Base-by-base conservation (phyloP, 2,113 vertebrate species). In the Danio rerio region DNA sequence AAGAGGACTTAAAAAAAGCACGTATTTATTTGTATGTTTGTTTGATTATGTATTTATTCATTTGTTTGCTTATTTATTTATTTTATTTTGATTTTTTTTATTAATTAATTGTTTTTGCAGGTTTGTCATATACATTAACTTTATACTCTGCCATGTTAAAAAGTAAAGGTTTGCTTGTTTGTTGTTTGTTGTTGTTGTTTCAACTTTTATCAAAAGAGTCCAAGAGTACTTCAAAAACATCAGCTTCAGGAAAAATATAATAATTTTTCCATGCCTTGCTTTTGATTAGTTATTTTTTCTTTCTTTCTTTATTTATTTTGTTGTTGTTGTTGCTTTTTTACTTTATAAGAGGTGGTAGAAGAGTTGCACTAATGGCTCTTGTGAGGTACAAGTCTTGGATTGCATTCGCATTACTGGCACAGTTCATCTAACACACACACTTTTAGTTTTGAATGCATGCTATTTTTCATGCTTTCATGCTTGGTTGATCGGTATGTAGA, bases 191-290 rank as follows among this genome's bases (percentile, higher is more conserved):
- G 1, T 31, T 31, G 1, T 31, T 31, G 1, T 31, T 52, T 12
- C 7, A 63, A 15, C 52, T 58, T 20, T 59, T 55, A 31, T 31
- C 21, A 10, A 45, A 45, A 69, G 43, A 18, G 43, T 70, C 55
- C 42, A 71, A 59, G 52, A 71, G 78, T 55, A 18, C 43, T 70
- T 80, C 7, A 10, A 5, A 13, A 69, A 13, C 18, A 61, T n/a
- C n/a, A 75, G 73, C 55, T 61, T 61, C 31, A 5, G 42, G 11
- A 47, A 45, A 9, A 61, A 21, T 59, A 7, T 1, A 47, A 61
- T 75, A 0, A 8, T 8, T 74, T n/a, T 58, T 56, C 16, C 45
- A 43, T 13, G 3, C 40, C 55, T 3, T 50, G n/a, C 47, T 15
- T 59, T 61, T 42, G 6, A 21, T 61, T 10, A 47, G 5, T 7